Percentiles rank a stretch among this genome's conserved stretches.
phyloP scores from a whole-genome alignment of 2,797 vertebrate genomes.

The Neostethus bicornis region DNA sequence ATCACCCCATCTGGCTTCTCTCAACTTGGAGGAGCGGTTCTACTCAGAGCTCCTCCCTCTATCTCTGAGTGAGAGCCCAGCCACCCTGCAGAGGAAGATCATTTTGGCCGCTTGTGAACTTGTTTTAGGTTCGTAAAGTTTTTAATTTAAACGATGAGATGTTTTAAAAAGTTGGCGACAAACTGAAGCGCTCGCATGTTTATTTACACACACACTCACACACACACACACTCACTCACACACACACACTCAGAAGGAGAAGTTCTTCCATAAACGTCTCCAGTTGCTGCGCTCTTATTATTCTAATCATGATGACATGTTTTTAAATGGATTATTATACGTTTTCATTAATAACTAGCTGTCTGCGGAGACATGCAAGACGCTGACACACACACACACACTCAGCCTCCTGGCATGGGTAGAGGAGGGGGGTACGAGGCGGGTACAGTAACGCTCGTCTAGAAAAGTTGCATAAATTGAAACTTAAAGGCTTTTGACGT shows the following conservation, averaged over 20 bases:
- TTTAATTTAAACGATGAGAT: constrained; percentile 46
- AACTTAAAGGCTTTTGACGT: constrained; percentile 44
- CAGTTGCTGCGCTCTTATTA: constrained; percentile 75
- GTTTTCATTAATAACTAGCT: constrained; percentile 77
- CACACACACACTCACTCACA: constrained; percentile 35
- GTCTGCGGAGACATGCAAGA: constrained; percentile 54
- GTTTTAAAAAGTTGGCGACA: constrained; percentile 47
- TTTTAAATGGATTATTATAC: constrained; percentile 80
- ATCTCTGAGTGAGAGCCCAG: too few species aligned
- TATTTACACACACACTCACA: constrained; percentile 40
- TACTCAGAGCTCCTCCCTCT: too few species aligned
- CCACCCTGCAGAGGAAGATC: too few species aligned
- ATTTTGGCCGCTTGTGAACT: too few species aligned
- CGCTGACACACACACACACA: constrained; percentile 26
- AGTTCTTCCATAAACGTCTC: constrained; percentile 60
- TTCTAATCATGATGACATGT: constrained; percentile 79
- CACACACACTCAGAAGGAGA: constrained; percentile 46
- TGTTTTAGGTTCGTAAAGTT: too few species aligned
- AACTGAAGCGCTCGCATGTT: constrained; percentile 40
- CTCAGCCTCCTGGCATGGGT: constrained; percentile 15
- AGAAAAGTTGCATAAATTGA: constrained; percentile 13
- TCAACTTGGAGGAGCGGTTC: too few species aligned
- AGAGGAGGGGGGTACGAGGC: constrained; percentile 4
- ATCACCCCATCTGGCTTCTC: too few species aligned
- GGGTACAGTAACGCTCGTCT: constrained; percentile 9